These are phyloP conservation scores for Knipowitschia caucasica DNA, from an alignment of 2,797 vertebrate species.

Conservation along the genomic window DNA sequence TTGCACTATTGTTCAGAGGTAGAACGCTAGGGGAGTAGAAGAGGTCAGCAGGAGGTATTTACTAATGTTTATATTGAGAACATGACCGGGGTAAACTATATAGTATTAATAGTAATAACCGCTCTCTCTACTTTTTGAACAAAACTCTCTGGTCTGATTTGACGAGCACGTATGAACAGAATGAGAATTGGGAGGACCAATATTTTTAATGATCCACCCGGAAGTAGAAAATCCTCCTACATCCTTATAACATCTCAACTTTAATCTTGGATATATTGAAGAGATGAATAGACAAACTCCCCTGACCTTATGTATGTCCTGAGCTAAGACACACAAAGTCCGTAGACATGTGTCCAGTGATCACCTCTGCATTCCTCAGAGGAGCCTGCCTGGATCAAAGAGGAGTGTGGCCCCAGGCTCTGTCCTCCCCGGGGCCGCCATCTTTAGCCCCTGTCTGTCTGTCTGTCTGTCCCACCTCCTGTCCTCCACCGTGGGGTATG, in stretches of 20 bases:
- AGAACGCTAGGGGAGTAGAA: too few species aligned
- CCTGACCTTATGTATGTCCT: not conserved
- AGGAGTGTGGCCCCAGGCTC: conserved; percentile 55
- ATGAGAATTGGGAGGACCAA: too few species aligned
- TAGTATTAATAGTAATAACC: too few species aligned
- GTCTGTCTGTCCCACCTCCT: conserved; percentile 40
- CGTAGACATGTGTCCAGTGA: not conserved
- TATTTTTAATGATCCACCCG: too few species aligned
- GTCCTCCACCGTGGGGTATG: conserved; percentile 58
- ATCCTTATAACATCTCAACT: not conserved
- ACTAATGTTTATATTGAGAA: too few species aligned
- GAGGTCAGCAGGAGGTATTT: too few species aligned
- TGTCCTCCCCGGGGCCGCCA: conserved; percentile 58
- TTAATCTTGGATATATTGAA: not conserved
- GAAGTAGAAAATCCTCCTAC: not conserved
- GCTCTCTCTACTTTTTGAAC: too few species aligned
- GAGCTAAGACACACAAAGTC: conserved; percentile 1
- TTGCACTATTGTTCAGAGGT: too few species aligned
- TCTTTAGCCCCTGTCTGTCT: conserved; percentile 54
- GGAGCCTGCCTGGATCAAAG: conserved; percentile 64
- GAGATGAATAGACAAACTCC: not conserved
- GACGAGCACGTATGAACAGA: too few species aligned
- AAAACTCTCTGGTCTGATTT: too few species aligned
- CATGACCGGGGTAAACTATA: too few species aligned
- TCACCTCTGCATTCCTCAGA: conserved; percentile 52